Evolutionary conservation across 2,113 vertebrate genomes (phyloP), one percentile per base, ranked within the genome.

Genomic region (Neofelis nebulosa): DNA sequence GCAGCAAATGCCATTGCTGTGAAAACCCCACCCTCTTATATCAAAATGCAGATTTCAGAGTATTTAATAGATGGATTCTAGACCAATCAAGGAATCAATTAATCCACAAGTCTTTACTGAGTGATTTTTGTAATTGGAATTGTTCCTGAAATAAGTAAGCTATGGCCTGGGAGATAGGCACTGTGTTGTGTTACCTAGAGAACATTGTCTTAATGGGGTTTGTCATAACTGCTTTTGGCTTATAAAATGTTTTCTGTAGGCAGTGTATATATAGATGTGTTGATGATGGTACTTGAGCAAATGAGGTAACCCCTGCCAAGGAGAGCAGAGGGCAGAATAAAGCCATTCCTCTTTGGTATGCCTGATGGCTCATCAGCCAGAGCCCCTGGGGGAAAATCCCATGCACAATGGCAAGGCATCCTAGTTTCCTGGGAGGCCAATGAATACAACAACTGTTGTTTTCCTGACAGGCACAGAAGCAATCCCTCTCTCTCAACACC

Each of bases 291-390:
- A 45, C 74, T 82, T 68, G 52, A 91, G 36, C 81, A 96, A 94
- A 81, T 50, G 91, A 86, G 92, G 19, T 66, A 95, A 84, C n/a
- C n/a, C 31, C 48, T 96, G 94, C 90, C 84, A 90, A 95, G 89
- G 68, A 95, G 76, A 92, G 57, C 27, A 88, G 87, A 84, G 95
- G 85, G 91, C 79, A 89, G 68, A 96, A 92, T 63, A 96, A 97
- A 97, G 87, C 68, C 96, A 63, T 88, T 98, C 89, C 96, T 98
- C 89, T 98, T 97, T 83, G 79, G 63, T 63, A 19, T 8, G 19
- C 33, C 96, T 48, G 21, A 82, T 88, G 85, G 94, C 9, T 71
- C 95, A 69, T 97, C 81, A 61, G 69, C 91, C 73, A 82, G 63
- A 83, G 90, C 65, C 63, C 66, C 96, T 33, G 11, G 74, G 96